These are phyloP conservation scores for Natrix natrix DNA, from an alignment of 2,797 vertebrate genomes.

Conservation along the genomic window DNA sequence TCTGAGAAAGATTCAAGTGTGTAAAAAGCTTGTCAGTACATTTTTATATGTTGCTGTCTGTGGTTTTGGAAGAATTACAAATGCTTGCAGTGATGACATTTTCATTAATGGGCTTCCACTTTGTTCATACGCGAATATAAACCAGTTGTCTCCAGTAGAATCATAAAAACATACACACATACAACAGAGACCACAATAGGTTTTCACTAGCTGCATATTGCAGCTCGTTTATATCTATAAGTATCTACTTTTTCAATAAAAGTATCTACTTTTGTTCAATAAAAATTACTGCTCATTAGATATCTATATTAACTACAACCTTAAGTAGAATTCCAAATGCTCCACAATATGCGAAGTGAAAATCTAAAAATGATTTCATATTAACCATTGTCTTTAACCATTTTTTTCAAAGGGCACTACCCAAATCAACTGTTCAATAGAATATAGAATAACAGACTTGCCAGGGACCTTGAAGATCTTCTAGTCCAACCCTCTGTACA, in stretches of 20 bases:
- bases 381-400: not conserved
- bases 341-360: not conserved
- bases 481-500: no score
- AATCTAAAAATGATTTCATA: not conserved
- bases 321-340: not conserved
- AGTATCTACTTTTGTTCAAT: not conserved
- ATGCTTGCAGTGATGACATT: slow-evolving; percentile 68
- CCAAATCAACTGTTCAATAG: not conserved
- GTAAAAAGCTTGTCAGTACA: slow-evolving; percentile 57
- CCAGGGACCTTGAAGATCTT: no score
- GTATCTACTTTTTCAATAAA: not conserved
- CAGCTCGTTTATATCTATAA: not conserved
- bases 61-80: slow-evolving; percentile 69
- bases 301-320: not conserved
- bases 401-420: not conserved
- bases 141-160: slow-evolving; percentile 64
- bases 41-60: slow-evolving; percentile 65
- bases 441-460: not conserved
- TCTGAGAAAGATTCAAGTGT: slow-evolving; percentile 54
- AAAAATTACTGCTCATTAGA: not conserved
- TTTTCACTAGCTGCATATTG: not conserved
- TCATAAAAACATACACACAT: not conserved
- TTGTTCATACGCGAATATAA: slow-evolving; percentile 68
- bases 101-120: slow-evolving; percentile 70
- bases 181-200: not conserved